Evolutionary conservation across 1,140 invertebrate species (phyloP).

Genomic region (Trigoniulus corallinus): DNA sequence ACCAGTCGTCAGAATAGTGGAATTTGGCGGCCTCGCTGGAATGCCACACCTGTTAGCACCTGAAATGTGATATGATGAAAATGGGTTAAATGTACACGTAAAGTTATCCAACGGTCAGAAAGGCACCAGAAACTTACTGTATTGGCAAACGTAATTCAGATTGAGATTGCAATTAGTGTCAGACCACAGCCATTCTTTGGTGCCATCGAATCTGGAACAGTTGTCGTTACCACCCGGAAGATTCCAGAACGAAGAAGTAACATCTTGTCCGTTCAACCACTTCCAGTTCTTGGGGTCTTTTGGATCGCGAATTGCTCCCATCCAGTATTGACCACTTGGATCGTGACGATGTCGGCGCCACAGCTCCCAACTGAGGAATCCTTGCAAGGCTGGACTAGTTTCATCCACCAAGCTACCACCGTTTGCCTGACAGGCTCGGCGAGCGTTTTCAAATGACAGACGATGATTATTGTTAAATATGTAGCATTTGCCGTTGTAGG

Average conservation of each 20-base stretch:
- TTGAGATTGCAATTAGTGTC: slow-evolving; percentile 72
- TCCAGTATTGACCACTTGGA: slow-evolving; percentile 83
- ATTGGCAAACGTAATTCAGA: slow-evolving; percentile 85
- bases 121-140: slow-evolving; percentile 52
- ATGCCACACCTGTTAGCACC: slow-evolving; percentile 75
- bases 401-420: slow-evolving; percentile 76
- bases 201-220: slow-evolving; percentile 78
- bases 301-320: slow-evolving; percentile 70
- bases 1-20: slow-evolving; percentile 48
- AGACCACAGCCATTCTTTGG: slow-evolving; percentile 87
- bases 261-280: slow-evolving; percentile 63
- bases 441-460: slow-evolving; percentile 56
- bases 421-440: slow-evolving; percentile 58
- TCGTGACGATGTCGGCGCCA: slow-evolving; percentile 79
- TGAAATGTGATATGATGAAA: slow-evolving; percentile 22
- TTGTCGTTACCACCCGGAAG: slow-evolving; percentile 61
- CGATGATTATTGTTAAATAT: slow-evolving; percentile 85
- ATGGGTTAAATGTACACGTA: too few relatives aligned
- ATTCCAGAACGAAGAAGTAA: slow-evolving; percentile 85
- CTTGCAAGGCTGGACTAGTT: slow-evolving; percentile 82
- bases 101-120: slow-evolving; percentile 5
- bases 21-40: slow-evolving; percentile 83
- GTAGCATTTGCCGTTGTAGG: slow-evolving; percentile 91
- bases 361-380: slow-evolving; percentile 84
- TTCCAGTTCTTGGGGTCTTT: slow-evolving; percentile 67